A percentile compares a stretch with the other conserved stretches of the same genome.
Conservation (phyloP, 1,140 invertebrate genomes). For the Drosophila pallidifrons region DNA sequence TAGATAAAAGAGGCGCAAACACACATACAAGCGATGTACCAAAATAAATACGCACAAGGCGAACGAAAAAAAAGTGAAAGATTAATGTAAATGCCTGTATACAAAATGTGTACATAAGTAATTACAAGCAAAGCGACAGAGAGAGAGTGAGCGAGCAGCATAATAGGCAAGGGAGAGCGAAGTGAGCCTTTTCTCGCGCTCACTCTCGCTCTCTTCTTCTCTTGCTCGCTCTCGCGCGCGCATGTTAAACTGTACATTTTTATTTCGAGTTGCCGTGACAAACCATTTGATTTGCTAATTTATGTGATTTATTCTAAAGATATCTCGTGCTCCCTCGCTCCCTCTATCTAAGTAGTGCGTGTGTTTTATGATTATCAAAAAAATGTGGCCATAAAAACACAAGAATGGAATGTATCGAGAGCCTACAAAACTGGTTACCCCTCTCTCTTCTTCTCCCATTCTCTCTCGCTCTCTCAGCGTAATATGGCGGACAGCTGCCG, state of each 20-base stretch:
- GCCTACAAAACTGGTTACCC: conserved; percentile 40
- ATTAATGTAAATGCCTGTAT: conserved; percentile 72
- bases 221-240: conserved; percentile 19
- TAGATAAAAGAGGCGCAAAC: not conserved
- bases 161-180: conserved; percentile 13
- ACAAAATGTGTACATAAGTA: conserved; percentile 59
- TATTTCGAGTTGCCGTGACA: conserved; percentile 67
- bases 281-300: conserved; percentile 75
- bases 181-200: not conserved
- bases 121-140: conserved; percentile 41
- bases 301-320: conserved; percentile 58
- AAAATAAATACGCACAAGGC: conserved; percentile 78
- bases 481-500: conserved; percentile 53
- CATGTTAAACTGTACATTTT: conserved; percentile 80
- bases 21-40: conserved; percentile 47
- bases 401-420: conserved; percentile 43
- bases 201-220: not conserved
- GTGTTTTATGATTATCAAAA: conserved; percentile 69
- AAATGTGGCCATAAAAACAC: conserved; percentile 44
- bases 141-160: conserved; percentile 24
- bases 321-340: conserved; percentile 17
- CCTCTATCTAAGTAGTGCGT: conserved; percentile 8
- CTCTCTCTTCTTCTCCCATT: conserved; percentile 10
- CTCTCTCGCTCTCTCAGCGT: not conserved
- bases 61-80: conserved; percentile 69